These are phyloP conservation scores for Xiphophorus birchmanni DNA, from an alignment of 2,797 vertebrate genomes.

Conservation along the genomic window DNA sequence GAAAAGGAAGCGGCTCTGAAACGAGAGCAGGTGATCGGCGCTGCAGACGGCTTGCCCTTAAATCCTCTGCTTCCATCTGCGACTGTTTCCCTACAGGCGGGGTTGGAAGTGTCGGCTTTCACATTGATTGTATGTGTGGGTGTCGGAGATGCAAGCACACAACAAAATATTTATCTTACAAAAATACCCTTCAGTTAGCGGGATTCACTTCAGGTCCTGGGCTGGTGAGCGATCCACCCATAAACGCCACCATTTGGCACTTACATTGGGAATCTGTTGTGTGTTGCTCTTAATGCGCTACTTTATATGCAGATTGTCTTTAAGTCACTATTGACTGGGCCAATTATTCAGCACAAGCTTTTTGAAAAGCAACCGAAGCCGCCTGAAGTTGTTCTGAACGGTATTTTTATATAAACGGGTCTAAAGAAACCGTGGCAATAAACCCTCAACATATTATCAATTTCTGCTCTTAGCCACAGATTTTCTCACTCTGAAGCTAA, in stretches of 20 bases:
- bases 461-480: neutral
- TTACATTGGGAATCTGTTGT: neutral
- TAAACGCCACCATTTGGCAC: neutral
- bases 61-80: constrained; percentile 26
- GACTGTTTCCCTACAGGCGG: constrained; percentile 22
- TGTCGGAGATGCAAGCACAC: constrained; percentile 11
- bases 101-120: constrained; percentile 44
- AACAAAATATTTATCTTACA: constrained; percentile 10
- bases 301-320: constrained; percentile 1
- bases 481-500: neutral
- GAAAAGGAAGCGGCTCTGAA: constrained; percentile 10
- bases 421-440: neutral
- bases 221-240: neutral
- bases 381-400: neutral
- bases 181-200: neutral
- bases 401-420: neutral
- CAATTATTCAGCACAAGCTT: neutral
- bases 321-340: neutral
- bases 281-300: neutral
- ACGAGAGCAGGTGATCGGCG: constrained; percentile 28
- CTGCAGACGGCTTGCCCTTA: constrained; percentile 14
- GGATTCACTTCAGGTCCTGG: neutral
- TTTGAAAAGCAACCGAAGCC: neutral
- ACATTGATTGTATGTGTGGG: constrained; percentile 44
- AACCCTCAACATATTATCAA: neutral